Base-by-base conservation (phyloP, 2,888 invertebrate species). In the Alloscopus bannaensis region DNA sequence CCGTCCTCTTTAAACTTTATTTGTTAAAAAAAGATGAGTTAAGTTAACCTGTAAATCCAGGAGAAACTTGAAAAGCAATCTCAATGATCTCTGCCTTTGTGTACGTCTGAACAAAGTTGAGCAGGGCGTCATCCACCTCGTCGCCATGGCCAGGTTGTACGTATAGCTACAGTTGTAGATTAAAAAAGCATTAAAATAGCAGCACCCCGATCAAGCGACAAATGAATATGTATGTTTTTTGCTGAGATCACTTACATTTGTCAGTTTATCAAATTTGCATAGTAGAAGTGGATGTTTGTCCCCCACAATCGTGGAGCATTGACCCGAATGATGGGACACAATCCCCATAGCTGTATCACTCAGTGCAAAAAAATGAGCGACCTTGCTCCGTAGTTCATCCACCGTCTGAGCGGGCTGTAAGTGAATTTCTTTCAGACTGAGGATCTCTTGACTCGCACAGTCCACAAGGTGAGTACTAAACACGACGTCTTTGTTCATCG, bases 211-310 rank as follows among this genome's bases (percentile, higher is more conserved):
- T 8, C 13, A 18, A 6, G n/a, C n/a, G 6, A 47, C n/a, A 47
- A 47, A 22, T 45, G 1, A 18, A n/a, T 11, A 57, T 26, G 26
- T 28, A 57, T 45, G 20, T 36, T 45, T 31, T 42, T n/a, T n/a
- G n/a, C n/a, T n/a, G n/a, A n/a, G 28, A 64, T 24, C 20, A 70
- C 77, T 77, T 77, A 83, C 83, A 31, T 79, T 70, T 20, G 77
- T 80, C 0, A 80, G 50, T 40, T 69, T 68, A 18, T 75, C 80
- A 69, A 81, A 81, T 13, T 42, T 57, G n/a, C 40, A 72, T n/a
- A 70, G 52, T 2, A 76, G 50, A 3, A 78, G 22, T 0, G 78
- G 78, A 52, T 26, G 26, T n/a, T 66, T 62, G 16, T 78, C 78
- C 11, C 71, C 78, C 18, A 47, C 20, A 3, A 78, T 24, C 0